These are phyloP conservation scores for Endomychus coccineus DNA, from an alignment of 2,888 invertebrate genomes.

Conservation along the genomic window DNA sequence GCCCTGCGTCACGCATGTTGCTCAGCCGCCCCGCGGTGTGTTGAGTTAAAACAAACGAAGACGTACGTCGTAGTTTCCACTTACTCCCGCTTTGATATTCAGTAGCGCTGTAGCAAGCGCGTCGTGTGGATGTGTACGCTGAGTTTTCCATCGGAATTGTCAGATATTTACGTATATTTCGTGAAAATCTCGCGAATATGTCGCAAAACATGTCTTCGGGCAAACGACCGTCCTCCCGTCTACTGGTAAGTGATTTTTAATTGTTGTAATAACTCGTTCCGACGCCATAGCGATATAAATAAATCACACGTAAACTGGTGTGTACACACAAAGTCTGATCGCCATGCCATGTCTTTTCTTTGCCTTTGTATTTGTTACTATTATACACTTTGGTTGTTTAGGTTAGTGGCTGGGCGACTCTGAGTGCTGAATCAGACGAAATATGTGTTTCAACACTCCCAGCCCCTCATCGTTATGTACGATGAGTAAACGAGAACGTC, in stretches of 20 bases:
- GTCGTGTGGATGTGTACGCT: conserved; percentile 30
- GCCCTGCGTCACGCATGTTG: no score
- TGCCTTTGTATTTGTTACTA: no score
- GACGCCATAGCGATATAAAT: conserved; percentile 58
- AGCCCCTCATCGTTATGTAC: no score
- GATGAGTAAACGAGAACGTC: no score
- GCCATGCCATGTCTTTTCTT: neutral
- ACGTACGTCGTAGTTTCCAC: no score
- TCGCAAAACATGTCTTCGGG: conserved; percentile 53
- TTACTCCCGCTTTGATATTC: conserved; percentile 20
- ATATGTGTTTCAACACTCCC: no score
- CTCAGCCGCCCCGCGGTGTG: no score
- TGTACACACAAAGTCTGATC: conserved; percentile 1
- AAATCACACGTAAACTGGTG: conserved; percentile 53
- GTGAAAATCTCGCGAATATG: conserved; percentile 45
- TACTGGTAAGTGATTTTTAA: conserved; percentile 51
- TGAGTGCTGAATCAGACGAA: no score
- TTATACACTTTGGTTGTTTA: no score
- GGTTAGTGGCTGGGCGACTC: no score
- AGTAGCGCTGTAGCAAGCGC: conserved; percentile 40
- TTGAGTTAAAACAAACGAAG: no score
- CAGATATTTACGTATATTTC: conserved; percentile 23
- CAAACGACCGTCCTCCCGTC: conserved; percentile 54
- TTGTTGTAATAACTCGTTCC: conserved; percentile 6
- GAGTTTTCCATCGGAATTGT: conserved; percentile 26